Conservation (phyloP, 2,113 vertebrate species). For the Glareola pratincola region DNA sequence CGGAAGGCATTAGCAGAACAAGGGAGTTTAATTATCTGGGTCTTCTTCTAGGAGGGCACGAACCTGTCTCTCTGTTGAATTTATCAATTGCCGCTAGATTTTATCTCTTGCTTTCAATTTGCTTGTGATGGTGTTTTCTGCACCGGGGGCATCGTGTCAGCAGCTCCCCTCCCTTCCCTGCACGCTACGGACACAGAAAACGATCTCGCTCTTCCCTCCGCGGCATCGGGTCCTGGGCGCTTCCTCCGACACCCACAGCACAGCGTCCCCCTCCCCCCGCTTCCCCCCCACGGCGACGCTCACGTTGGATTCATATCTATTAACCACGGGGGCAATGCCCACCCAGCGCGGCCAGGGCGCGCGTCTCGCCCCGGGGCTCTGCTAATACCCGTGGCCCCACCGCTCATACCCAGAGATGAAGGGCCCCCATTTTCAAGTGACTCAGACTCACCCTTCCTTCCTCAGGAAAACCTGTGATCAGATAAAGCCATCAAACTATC, state of each 20-base stretch:
- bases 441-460: conserved; percentile 79
- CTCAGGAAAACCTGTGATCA: conserved; percentile 80
- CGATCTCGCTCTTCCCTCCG: not conserved
- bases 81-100: conserved; percentile 21
- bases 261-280: not conserved
- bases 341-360: not conserved
- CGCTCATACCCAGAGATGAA: conserved; percentile 59
- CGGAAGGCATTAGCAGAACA: not conserved
- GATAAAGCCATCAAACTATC: conserved; percentile 73
- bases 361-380: not conserved
- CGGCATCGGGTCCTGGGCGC: not conserved
- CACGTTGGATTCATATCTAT: not conserved
- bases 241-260: not conserved
- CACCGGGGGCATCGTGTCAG: not conserved
- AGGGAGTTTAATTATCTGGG: conserved; percentile 49
- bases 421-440: conserved; percentile 61
- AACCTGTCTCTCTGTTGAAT: conserved; percentile 27
- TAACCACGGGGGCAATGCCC: not conserved
- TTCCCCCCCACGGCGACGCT: not conserved
- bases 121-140: not conserved
- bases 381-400: not conserved
- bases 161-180: not conserved
- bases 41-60: conserved; percentile 32
- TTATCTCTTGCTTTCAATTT: conserved; percentile 36
- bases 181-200: not conserved